phyloP scores from a whole-genome alignment of 2,113 vertebrate species.

The Mormoops blainvillei region DNA sequence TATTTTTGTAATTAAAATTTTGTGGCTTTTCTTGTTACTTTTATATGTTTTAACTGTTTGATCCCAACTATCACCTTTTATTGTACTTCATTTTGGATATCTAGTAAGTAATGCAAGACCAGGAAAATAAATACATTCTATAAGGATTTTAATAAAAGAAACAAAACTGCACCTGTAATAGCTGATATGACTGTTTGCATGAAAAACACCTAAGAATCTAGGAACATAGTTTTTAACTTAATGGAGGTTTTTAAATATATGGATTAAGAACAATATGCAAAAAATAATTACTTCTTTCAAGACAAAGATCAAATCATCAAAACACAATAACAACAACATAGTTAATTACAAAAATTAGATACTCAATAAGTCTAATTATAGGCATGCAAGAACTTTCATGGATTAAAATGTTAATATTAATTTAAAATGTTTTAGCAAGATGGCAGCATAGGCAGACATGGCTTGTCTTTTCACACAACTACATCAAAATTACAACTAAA shows the following conservation, averaged over 20 bases:
- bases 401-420: background rate
- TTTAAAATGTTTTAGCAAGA: background rate
- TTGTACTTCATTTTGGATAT: background rate
- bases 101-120: background rate
- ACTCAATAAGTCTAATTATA: background rate
- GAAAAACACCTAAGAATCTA: background rate
- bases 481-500: too few species aligned
- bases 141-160: background rate
- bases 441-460: too few species aligned
- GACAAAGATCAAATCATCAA: background rate
- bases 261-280: background rate
- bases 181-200: background rate
- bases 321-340: background rate
- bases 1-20: background rate
- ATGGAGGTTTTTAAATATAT: background rate
- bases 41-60: background rate
- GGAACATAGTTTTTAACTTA: background rate
- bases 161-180: background rate
- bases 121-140: background rate
- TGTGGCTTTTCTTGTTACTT: background rate
- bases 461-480: too few species aligned
- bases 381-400: background rate
- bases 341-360: background rate
- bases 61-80: background rate
- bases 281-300: background rate